phyloP scores from a whole-genome alignment of 1,140 invertebrate species.

The Neodiprion virginianus region DNA sequence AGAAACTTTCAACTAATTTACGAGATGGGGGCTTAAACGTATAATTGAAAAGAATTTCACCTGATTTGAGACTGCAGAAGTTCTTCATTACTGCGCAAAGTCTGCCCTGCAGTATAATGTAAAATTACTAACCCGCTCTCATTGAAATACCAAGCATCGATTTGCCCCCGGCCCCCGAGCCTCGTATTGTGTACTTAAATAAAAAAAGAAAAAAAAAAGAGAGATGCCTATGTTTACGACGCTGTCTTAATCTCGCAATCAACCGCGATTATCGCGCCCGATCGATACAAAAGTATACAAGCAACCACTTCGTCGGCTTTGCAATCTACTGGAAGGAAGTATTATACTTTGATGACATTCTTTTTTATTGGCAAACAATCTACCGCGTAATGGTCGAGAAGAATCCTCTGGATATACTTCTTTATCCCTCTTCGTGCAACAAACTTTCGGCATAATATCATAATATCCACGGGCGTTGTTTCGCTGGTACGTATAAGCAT shows the following conservation, averaged over 20 bases:
- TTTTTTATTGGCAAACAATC: conserved; percentile 1
- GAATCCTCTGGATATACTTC: neutral
- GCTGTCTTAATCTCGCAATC: neutral
- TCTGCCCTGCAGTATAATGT: no score
- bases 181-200: no score
- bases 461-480: neutral
- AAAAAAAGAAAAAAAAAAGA: neutral
- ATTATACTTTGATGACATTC: neutral
- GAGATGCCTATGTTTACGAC: neutral
- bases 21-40: neutral
- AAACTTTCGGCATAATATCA: neutral
- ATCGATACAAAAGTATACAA: neutral
- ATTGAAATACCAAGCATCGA: no score
- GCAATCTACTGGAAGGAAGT: neutral
- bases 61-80: neutral
- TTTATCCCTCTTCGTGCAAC: neutral
- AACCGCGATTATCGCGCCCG: neutral
- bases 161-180: no score
- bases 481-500: neutral
- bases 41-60: neutral
- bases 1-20: neutral
- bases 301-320: neutral
- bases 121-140: no score
- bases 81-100: no score
- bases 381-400: neutral